Conservation (phyloP, 2,797 vertebrate species). For the Hipposideros larvatus region DNA sequence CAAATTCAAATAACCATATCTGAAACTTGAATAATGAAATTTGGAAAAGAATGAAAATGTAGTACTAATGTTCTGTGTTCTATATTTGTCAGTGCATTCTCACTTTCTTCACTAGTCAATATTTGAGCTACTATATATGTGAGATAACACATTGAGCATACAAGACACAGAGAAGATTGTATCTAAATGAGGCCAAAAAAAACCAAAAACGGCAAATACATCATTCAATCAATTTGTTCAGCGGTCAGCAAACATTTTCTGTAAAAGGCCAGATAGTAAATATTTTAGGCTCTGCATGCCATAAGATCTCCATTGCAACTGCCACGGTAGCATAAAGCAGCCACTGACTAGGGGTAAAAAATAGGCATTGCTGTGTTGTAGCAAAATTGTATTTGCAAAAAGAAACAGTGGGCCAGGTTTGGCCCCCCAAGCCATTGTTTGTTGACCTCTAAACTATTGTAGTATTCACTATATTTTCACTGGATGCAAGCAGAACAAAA, state of each 20-base stretch:
- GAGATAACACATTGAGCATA: neutral
- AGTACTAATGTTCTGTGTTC: neutral
- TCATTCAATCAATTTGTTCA: conserved; percentile 34
- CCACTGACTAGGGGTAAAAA: neutral
- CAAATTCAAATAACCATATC: neutral
- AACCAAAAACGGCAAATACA: neutral
- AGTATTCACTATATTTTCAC: neutral
- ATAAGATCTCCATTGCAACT: neutral
- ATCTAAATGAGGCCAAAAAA: conserved; percentile 54
- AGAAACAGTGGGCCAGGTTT: neutral
- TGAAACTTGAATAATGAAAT: conserved; percentile 25
- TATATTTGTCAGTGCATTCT: neutral
- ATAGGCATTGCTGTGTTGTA: neutral
- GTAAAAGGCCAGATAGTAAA: neutral
- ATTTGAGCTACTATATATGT: neutral
- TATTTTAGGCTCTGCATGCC: neutral
- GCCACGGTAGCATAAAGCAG: neutral
- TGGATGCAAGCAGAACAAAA: conserved; percentile 50
- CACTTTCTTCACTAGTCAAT: conserved; percentile 22
- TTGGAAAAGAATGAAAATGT: neutral
- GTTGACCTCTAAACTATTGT: neutral
- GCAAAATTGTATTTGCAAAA: conserved; percentile 11
- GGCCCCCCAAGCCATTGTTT: neutral
- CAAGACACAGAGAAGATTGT: neutral
- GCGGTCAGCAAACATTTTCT: neutral